Percentiles rank a stretch among this genome's conserved stretches.
Conservation (phyloP, 2,797 vertebrate species). For the Aphelocoma californica region DNA sequence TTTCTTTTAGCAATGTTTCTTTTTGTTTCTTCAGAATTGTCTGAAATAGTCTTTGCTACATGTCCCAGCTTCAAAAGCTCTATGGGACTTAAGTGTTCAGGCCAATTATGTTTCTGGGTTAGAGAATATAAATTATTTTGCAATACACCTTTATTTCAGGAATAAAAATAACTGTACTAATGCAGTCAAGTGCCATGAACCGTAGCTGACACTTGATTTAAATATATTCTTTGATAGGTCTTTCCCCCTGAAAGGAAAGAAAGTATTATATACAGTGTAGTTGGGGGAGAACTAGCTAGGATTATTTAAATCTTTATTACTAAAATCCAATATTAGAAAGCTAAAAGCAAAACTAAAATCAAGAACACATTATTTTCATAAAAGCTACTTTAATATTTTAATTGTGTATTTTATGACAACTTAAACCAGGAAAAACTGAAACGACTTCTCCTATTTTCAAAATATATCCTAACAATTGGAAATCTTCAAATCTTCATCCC, state of each 20-base stretch:
- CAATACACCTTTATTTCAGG: conserved; percentile 39
- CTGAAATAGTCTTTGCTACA: conserved; percentile 28
- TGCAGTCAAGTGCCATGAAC: conserved; percentile 13
- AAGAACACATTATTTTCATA: background rate
- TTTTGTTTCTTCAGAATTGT: conserved; percentile 51
- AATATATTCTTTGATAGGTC: background rate
- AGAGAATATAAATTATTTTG: conserved; percentile 39
- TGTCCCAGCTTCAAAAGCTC: conserved; percentile 40
- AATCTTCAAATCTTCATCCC: background rate
- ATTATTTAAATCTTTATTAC: background rate
- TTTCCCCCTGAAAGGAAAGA: background rate
- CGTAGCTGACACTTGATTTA: background rate
- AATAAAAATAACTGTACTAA: conserved; percentile 36
- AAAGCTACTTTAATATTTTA: background rate
- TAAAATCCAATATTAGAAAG: background rate
- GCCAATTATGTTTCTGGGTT: conserved; percentile 12
- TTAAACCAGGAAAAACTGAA: background rate
- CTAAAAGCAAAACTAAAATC: background rate
- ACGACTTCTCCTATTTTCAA: background rate
- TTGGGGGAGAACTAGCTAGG: background rate
- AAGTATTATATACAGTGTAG: background rate
- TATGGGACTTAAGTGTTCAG: conserved; percentile 13
- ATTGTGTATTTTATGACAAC: background rate
- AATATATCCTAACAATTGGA: background rate
- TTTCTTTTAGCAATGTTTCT: conserved; percentile 13